Percentiles rank a stretch among this genome's conserved stretches.
Conservation (phyloP, 2,888 invertebrate species). For the Zhuqinia jingwanae region DNA sequence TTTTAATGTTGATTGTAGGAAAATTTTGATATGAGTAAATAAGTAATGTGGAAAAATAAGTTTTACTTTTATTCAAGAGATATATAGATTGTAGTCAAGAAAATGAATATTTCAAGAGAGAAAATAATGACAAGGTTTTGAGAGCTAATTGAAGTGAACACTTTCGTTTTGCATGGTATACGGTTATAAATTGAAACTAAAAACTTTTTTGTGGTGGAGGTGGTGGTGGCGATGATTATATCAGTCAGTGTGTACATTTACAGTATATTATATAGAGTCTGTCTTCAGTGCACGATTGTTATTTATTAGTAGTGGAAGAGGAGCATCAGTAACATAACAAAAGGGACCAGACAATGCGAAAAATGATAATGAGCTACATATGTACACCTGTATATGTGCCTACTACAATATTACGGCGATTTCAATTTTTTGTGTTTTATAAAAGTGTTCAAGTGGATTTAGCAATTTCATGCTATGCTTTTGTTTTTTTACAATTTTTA, state of each 20-base stretch:
- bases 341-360: conserved; percentile 23
- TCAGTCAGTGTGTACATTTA: neutral
- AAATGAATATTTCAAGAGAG: conserved; percentile 16
- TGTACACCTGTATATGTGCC: neutral
- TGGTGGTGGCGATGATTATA: neutral
- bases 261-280: too few relatives aligned
- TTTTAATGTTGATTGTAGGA: neutral
- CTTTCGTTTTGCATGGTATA: conserved; percentile 62
- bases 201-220: conserved; percentile 8
- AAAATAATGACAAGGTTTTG: conserved; percentile 65
- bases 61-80: conserved; percentile 48
- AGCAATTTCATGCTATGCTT: conserved; percentile 42
- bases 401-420: conserved; percentile 1
- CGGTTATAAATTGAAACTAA: conserved; percentile 10
- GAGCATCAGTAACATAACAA: neutral
- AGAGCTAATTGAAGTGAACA: conserved; percentile 56
- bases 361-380: conserved; percentile 31
- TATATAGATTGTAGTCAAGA: neutral
- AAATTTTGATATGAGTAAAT: neutral
- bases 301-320: conserved; percentile 31
- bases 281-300: too few relatives aligned
- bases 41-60: neutral
- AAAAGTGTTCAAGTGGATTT: conserved; percentile 18
- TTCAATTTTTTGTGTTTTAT: conserved; percentile 33
- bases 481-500: neutral